These are phyloP conservation scores for Acronicta leporina DNA, from an alignment of 2,888 invertebrate species.

Conservation along the genomic window DNA sequence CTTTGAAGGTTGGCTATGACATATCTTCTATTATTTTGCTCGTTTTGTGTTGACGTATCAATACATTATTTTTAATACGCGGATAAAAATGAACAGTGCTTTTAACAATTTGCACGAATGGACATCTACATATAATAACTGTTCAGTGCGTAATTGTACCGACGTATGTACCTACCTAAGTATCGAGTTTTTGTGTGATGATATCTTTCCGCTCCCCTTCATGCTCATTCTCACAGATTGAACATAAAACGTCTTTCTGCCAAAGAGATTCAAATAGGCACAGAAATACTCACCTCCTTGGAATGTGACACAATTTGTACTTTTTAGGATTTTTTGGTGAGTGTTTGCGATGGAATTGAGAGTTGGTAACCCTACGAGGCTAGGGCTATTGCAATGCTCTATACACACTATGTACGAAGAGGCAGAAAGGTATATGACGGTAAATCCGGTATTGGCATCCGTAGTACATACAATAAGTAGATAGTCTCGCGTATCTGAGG, in stretches of 20 bases:
- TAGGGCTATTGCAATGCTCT: conserved; percentile 62
- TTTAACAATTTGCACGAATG: conserved; percentile 43
- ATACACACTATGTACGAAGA: too few species aligned
- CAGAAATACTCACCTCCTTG: conserved; percentile 68
- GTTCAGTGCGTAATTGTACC: conserved; percentile 30
- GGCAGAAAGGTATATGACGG: too few species aligned
- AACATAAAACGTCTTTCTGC: conserved; percentile 72
- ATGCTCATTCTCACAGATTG: conserved; percentile 70
- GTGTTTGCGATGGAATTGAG: conserved; percentile 62
- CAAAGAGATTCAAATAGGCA: conserved; percentile 68
- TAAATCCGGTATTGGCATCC: too few species aligned
- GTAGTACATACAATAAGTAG: too few species aligned
- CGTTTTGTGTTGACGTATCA: conserved; percentile 39
- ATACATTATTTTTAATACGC: conserved; percentile 36
- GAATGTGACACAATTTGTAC: conserved; percentile 73
- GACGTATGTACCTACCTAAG: conserved; percentile 18
- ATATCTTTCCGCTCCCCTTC: conserved; percentile 62
- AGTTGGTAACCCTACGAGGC: conserved; percentile 41
- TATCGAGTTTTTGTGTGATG: conserved; percentile 62
- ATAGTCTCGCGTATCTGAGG: too few species aligned
- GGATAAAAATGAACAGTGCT: conserved; percentile 44
- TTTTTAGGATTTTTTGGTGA: too few species aligned
- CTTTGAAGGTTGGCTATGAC: conserved; percentile 23
- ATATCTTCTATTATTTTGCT: conserved; percentile 40
- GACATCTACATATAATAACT: conserved; percentile 47